phyloP scores from a whole-genome alignment of 1,140 invertebrate genomes.

The Drosophila chauvacae region DNA sequence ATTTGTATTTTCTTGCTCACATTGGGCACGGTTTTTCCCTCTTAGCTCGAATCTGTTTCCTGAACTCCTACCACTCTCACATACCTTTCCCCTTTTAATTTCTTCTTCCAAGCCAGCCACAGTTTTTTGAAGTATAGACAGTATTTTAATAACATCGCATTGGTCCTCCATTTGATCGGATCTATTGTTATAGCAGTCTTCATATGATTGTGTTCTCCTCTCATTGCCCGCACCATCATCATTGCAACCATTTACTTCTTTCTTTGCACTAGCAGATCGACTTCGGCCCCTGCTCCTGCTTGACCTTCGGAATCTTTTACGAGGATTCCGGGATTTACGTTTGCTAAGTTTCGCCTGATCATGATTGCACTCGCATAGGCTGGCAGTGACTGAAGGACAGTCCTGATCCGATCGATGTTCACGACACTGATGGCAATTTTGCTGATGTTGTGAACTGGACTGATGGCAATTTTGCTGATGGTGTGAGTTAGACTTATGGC shows the following conservation, averaged over 20 bases:
- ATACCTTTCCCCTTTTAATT: slow-evolving; percentile 13
- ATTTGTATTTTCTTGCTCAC: neutral
- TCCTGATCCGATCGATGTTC: neutral
- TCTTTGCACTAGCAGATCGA: neutral
- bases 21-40: neutral
- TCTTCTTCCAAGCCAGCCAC: slow-evolving; percentile 34
- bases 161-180: neutral
- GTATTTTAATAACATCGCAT: slow-evolving; percentile 36
- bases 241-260: neutral
- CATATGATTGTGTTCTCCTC: neutral
- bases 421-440: too few relatives aligned
- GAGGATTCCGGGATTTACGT: neutral
- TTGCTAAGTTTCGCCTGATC: too few relatives aligned
- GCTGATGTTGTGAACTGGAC: too few relatives aligned
- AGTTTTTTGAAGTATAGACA: slow-evolving; percentile 43
- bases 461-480: too few relatives aligned
- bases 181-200: neutral
- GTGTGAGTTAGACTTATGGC: too few relatives aligned
- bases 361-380: too few relatives aligned
- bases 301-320: neutral
- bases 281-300: neutral
- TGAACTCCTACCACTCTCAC: neutral
- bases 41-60: neutral
- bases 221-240: neutral
- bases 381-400: too few relatives aligned